Evolutionary conservation across 2,888 invertebrate genomes (phyloP).

Genomic region (Pollenia angustigena): DNA sequence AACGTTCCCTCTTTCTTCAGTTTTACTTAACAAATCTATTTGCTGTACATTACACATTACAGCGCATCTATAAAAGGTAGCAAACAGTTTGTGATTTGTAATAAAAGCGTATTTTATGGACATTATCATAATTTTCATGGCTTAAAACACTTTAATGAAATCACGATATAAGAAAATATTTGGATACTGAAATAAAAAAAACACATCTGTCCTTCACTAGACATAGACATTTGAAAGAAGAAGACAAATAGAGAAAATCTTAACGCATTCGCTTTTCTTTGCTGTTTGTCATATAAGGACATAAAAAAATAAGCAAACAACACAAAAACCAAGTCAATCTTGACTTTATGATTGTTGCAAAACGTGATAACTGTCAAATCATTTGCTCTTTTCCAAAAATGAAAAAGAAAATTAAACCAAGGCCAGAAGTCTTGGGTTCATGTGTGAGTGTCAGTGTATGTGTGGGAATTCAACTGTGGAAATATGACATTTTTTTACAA

Average conservation of each 20-base stretch:
- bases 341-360: slow-evolving; percentile 56
- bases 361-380: slow-evolving; percentile 77
- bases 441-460: background rate
- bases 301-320: background rate
- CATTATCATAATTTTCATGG: no score
- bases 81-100: no score
- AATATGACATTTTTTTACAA: slow-evolving; percentile 13
- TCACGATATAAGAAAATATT: no score
- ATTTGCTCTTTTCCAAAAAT: slow-evolving; percentile 73
- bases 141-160: no score
- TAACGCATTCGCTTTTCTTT: slow-evolving; percentile 5
- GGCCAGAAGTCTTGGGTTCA: background rate
- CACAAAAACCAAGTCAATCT: slow-evolving; percentile 47
- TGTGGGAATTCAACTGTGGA: slow-evolving; percentile 1
- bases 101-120: no score
- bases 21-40: no score
- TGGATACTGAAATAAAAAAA: no score
- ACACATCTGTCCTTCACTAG: background rate
- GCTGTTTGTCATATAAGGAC: background rate
- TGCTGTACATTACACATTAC: no score
- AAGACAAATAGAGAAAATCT: slow-evolving; percentile 11
- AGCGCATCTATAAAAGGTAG: no score
- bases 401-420: background rate
- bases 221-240: background rate
- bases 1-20: no score